phyloP scores from a whole-genome alignment of 2,797 vertebrate species.

The Gymnothorax javanicus region DNA sequence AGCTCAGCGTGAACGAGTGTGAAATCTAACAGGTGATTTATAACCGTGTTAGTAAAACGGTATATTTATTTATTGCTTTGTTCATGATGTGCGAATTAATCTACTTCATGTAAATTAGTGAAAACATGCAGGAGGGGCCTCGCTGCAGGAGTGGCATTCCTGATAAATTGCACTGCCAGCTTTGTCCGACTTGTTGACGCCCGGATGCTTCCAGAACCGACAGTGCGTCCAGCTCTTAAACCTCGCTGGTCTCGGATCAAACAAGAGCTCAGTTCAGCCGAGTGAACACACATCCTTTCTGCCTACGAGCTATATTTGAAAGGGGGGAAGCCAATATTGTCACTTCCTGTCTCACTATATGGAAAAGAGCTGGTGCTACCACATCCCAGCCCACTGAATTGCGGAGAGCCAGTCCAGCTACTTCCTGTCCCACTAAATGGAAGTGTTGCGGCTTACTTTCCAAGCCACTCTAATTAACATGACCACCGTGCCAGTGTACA shows the following conservation, averaged over 20 bases:
- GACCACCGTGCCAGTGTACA: too few species aligned
- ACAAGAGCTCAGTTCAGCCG: too few species aligned
- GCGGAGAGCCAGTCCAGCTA: too few species aligned
- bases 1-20: not conserved
- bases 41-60: not conserved
- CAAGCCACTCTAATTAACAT: too few species aligned
- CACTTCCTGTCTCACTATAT: not conserved
- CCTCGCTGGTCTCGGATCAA: too few species aligned
- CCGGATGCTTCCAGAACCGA: not conserved
- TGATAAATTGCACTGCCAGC: not conserved
- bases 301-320: not conserved
- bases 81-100: not conserved
- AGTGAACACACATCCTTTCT: too few species aligned
- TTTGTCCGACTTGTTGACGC: too few species aligned
- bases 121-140: not conserved
- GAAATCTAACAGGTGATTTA: not conserved
- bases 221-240: too few species aligned
- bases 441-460: too few species aligned
- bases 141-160: not conserved
- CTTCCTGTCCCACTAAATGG: too few species aligned
- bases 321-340: not conserved
- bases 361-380: not conserved
- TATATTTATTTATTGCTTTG: slow-evolving; percentile 1
- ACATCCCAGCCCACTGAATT: too few species aligned
- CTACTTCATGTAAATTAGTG: not conserved